A percentile compares a stretch with the other conserved stretches of the same genome.
These are phyloP conservation scores for Pitta sordida DNA, from an alignment of 2,113 vertebrate genomes.

Conservation along the genomic window DNA sequence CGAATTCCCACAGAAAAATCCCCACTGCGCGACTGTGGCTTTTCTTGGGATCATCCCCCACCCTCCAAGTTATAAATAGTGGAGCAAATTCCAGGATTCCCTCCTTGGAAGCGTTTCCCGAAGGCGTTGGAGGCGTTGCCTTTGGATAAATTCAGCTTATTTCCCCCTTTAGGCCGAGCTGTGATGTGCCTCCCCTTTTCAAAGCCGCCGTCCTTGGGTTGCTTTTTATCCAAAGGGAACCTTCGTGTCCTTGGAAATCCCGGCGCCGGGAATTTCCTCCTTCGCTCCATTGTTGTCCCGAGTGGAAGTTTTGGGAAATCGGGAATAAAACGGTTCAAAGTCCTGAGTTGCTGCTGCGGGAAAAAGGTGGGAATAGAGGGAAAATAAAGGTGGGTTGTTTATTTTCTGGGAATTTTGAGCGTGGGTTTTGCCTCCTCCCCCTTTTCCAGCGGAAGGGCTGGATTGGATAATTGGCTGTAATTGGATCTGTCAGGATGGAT, in stretches of 20 bases:
- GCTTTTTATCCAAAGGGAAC: not conserved
- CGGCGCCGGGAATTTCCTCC: not conserved
- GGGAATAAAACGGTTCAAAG: not conserved
- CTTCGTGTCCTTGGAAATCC: not conserved
- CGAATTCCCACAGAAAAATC: not conserved
- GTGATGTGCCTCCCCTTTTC: not conserved
- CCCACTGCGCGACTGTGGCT: not conserved
- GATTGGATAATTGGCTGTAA: not conserved
- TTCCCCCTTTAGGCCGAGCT: too few species aligned
- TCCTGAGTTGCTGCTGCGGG: not conserved
- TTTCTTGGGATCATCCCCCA: not conserved
- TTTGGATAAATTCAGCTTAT: too few species aligned
- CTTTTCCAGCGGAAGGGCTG: not conserved
- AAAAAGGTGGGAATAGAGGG: not conserved
- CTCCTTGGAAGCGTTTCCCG: not conserved
- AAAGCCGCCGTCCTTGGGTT: not conserved
- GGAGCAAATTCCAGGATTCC: not conserved
- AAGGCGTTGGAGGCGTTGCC: not conserved
- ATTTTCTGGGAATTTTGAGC: not conserved
- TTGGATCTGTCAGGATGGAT: not conserved
- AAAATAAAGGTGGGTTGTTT: too few species aligned
- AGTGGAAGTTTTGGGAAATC: not conserved
- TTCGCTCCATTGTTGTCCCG: rapidly evolving
- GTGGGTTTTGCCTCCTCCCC: not conserved
- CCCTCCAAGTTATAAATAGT: not conserved